These are phyloP conservation scores for Pocillopora meandrina DNA, from an alignment of 92 coral and sea anemone genomes.

Conservation along the genomic window DNA sequence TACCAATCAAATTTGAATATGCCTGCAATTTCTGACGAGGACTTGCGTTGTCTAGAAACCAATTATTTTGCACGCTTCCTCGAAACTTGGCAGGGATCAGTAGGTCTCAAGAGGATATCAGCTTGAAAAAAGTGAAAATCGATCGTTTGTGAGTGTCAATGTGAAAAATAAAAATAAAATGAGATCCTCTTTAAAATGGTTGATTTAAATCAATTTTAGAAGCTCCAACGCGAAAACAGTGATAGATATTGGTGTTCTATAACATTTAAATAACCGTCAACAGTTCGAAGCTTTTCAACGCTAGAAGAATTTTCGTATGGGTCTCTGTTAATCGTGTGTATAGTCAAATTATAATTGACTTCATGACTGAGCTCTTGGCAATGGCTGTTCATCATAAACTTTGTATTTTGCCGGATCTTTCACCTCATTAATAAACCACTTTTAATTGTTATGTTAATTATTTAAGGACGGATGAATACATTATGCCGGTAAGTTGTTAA, in stretches of 20 bases:
- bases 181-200: too few species aligned
- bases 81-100: background rate
- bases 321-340: too few species aligned
- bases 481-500: background rate
- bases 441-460: slow-evolving; percentile 2
- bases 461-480: background rate
- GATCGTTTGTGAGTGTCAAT: too few species aligned
- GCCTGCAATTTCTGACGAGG: slow-evolving; percentile 19
- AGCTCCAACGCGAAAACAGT: too few species aligned
- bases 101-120: background rate
- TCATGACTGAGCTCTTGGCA: background rate
- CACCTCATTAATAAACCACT: background rate
- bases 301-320: too few species aligned
- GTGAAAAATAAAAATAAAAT: too few species aligned
- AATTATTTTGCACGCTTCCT: background rate
- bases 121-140: too few species aligned
- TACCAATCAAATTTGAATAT: slow-evolving; percentile 36
- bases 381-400: background rate
- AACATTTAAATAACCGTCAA: too few species aligned
- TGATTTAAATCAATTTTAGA: too few species aligned
- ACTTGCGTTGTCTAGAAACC: slow-evolving; percentile 39
- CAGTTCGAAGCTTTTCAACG: too few species aligned
- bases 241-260: too few species aligned
- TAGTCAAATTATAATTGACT: too few species aligned
- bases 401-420: background rate